A percentile compares a stretch with the other conserved stretches of the same genome.
Evolutionary conservation across 1,140 invertebrate species (phyloP).

Genomic region (Drosophila erecta): DNA sequence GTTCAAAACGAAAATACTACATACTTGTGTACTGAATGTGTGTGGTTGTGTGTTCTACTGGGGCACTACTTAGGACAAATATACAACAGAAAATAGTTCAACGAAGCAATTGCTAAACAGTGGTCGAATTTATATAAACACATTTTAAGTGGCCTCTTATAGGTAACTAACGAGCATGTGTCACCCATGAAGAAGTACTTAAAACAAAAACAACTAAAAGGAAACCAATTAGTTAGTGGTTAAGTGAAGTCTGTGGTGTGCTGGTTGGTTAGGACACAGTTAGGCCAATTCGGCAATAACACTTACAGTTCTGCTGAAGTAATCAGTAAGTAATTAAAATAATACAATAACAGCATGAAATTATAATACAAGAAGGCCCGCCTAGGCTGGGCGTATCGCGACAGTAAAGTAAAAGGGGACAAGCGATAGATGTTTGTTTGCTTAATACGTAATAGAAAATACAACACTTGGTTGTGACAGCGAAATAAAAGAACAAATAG

Average conservation of each 20-base stretch:
- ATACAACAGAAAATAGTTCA: constrained; percentile 36
- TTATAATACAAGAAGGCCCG: constrained; percentile 45
- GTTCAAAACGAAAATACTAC: constrained; percentile 57
- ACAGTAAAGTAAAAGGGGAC: constrained; percentile 56
- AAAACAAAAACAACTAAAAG: background rate
- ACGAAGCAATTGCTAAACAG: constrained; percentile 34
- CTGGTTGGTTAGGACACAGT: constrained; percentile 38
- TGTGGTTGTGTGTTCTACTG: constrained; percentile 62
- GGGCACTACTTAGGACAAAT: constrained; percentile 54
- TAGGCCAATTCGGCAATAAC: constrained; percentile 39
- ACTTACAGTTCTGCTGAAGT: constrained; percentile 72
- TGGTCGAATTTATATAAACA: background rate
- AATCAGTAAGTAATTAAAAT: constrained; percentile 50
- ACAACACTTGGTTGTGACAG: constrained; percentile 46
- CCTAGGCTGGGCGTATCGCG: constrained; percentile 18
- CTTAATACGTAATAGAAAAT: constrained; percentile 55
- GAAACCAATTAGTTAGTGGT: constrained; percentile 17
- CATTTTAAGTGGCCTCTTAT: background rate
- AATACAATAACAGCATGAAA: constrained; percentile 70
- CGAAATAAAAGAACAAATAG: constrained; percentile 35
- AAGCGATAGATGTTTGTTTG: constrained; percentile 56
- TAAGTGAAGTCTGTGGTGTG: constrained; percentile 38
- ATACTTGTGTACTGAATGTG: constrained; percentile 54
- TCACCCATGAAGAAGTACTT: no score
- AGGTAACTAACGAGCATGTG: no score